Percentiles rank a stretch among this genome's conserved stretches.
phyloP scores from a whole-genome alignment of 2,797 vertebrate genomes.

The Threskiornis aethiopicus region DNA sequence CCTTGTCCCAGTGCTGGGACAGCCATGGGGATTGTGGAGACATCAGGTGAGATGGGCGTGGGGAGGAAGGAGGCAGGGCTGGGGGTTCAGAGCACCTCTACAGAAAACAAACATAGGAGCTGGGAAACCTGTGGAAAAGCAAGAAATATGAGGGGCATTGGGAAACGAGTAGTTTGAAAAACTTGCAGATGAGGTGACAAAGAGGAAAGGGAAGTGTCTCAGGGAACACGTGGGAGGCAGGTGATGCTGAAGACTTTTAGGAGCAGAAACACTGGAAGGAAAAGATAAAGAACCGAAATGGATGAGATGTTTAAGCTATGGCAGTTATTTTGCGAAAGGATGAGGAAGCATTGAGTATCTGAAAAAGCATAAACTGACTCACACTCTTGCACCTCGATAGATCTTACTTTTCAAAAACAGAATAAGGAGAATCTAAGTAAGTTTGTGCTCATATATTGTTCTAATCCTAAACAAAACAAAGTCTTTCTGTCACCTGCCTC shows the following conservation, averaged over 20 bases:
- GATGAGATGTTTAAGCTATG: not conserved
- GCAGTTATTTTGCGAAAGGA: not conserved
- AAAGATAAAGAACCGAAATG: not conserved
- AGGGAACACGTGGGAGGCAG: not conserved
- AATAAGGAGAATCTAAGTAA: not conserved
- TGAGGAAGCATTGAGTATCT: not conserved
- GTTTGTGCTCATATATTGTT: not conserved
- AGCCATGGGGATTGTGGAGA: not conserved
- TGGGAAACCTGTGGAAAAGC: not conserved
- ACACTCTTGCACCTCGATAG: rapidly evolving
- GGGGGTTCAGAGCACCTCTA: not conserved
- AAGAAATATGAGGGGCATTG: not conserved
- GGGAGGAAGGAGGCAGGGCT: not conserved
- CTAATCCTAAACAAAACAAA: not conserved
- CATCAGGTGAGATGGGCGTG: not conserved
- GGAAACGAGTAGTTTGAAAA: not conserved
- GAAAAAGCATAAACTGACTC: not conserved
- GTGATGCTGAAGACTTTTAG: not conserved
- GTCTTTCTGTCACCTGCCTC: not conserved
- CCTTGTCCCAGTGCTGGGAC: not conserved
- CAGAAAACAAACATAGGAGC: not conserved
- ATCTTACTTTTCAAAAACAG: not conserved
- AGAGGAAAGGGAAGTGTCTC: not conserved
- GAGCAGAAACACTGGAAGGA: not conserved
- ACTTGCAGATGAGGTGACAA: not conserved